Percentiles rank a stretch among this genome's conserved stretches.
Conservation (phyloP, 2,888 invertebrate species). For the Morinoia aosen region DNA sequence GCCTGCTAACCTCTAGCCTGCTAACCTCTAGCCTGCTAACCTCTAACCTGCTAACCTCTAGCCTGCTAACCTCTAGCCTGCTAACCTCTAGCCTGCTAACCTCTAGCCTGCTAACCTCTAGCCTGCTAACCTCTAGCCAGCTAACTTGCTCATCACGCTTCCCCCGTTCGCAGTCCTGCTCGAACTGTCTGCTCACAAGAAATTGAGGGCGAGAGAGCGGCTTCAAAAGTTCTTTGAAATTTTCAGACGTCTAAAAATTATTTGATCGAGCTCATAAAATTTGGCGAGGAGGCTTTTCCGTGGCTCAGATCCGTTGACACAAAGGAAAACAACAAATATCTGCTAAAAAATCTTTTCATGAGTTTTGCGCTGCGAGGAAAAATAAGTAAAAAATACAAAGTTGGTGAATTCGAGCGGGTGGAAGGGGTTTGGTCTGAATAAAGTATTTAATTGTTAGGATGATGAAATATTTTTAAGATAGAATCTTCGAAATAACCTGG, state of each 20-base stretch:
- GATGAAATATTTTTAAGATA: background rate
- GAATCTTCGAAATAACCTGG: too few relatives aligned
- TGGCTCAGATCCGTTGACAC: background rate
- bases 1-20: too few relatives aligned
- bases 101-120: too few relatives aligned
- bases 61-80: too few relatives aligned
- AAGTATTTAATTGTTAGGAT: background rate
- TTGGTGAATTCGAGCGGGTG: background rate
- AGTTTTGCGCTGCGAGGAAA: background rate
- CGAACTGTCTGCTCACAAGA: background rate
- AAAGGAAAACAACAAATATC: background rate
- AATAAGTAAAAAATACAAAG: background rate
- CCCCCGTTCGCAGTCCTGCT: background rate
- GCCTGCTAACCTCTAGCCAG: too few relatives aligned
- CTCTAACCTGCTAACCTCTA: too few relatives aligned
- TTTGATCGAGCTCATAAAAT: background rate
- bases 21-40: too few relatives aligned
- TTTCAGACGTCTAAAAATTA: background rate
- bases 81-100: too few relatives aligned
- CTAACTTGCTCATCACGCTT: too few relatives aligned
- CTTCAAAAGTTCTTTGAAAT: background rate
- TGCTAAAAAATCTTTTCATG: background rate
- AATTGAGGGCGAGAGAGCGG: background rate
- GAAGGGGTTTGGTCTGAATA: background rate
- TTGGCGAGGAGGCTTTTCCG: background rate